phyloP scores from a whole-genome alignment of 2,888 invertebrate species.

The Synergus japonicus region DNA sequence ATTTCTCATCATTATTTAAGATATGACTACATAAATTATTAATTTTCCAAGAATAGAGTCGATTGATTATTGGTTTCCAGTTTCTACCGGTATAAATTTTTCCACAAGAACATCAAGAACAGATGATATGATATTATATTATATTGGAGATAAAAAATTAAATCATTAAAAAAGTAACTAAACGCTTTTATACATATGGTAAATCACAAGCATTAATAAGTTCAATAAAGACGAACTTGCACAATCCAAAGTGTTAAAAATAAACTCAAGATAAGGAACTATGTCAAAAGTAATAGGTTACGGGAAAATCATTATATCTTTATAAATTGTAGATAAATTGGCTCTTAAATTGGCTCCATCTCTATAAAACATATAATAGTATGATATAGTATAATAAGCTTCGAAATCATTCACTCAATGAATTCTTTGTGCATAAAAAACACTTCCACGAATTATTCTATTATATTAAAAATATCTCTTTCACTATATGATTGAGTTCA shows the following conservation, averaged over 20 bases:
- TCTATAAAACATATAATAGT: no score
- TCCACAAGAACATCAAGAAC: neutral
- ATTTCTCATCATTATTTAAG: no score
- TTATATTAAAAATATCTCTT: no score
- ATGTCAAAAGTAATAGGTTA: no score
- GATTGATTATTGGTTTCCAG: neutral
- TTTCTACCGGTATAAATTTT: neutral
- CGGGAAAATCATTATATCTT: no score
- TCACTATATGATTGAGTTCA: no score
- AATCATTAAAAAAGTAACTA: constrained; percentile 3
- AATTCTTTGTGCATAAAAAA: no score
- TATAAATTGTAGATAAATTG: no score
- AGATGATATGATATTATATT: neutral
- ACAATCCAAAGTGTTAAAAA: constrained; percentile 4
- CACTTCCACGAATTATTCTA: no score
- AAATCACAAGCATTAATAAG: neutral
- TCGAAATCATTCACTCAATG: no score
- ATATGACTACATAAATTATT: neutral
- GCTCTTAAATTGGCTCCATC: no score
- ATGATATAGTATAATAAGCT: no score
- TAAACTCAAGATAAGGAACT: neutral
- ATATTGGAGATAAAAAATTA: neutral
- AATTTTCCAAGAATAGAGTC: neutral
- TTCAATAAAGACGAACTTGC: neutral
- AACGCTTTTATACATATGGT: neutral